Conservation (phyloP, 2,888 invertebrate species). For the Melangyna quadrimaculata region DNA sequence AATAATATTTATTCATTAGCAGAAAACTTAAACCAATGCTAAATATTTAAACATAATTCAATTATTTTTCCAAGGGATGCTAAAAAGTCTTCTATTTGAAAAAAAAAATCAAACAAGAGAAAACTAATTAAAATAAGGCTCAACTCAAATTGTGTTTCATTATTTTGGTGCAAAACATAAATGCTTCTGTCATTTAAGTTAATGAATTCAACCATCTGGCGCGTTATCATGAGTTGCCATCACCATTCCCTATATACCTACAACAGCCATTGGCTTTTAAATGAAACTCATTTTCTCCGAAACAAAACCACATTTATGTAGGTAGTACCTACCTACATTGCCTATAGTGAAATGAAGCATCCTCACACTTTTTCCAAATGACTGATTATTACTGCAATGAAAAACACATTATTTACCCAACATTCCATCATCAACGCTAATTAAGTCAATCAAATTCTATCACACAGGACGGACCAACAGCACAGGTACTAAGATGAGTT, state of each 20-base stretch:
- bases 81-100: background rate
- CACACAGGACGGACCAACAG: background rate
- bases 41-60: background rate
- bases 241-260: background rate
- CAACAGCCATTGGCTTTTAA: background rate
- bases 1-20: background rate
- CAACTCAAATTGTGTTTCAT: background rate
- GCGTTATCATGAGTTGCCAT: background rate
- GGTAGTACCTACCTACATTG: too few relatives aligned
- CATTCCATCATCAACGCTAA: constrained; percentile 25
- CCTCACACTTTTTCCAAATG: constrained; percentile 23
- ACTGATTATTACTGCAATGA: constrained; percentile 30
- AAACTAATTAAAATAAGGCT: constrained; percentile 6
- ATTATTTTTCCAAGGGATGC: background rate
- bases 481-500: background rate
- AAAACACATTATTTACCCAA: constrained; percentile 34
- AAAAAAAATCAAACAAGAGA: background rate
- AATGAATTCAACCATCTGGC: constrained; percentile 34
- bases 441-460: constrained; percentile 39
- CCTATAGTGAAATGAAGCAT: background rate
- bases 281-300: constrained; percentile 13
- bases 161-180: background rate
- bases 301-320: background rate
- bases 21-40: background rate
- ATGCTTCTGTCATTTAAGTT: background rate